Evolutionary conservation across 64 coral and sea anemone genomes (phyloP).

Genomic region (Orbicella faveolata): DNA sequence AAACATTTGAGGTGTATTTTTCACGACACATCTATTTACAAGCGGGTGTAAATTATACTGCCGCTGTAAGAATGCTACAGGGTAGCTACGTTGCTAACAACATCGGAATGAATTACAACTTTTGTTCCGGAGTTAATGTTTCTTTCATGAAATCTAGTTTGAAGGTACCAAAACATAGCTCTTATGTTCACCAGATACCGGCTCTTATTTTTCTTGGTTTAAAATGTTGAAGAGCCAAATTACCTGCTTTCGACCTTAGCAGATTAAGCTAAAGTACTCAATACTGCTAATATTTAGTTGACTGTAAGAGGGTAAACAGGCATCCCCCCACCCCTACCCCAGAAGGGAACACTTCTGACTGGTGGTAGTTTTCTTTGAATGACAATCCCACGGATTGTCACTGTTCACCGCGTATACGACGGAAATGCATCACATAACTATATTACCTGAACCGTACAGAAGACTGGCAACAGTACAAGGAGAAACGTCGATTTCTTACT

Average conservation of each 20-base stretch:
- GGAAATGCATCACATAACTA: too few species aligned
- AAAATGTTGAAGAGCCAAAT: neutral
- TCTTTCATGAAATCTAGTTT: neutral
- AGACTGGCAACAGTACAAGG: too few species aligned
- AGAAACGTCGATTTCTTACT: too few species aligned
- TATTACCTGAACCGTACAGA: too few species aligned
- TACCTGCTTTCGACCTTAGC: neutral
- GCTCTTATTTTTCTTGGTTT: neutral
- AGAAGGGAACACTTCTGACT: too few species aligned
- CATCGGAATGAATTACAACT: neutral
- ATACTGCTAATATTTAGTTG: too few species aligned
- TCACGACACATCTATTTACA: neutral
- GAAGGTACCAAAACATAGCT: neutral
- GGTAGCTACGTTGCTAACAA: neutral
- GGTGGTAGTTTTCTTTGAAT: too few species aligned
- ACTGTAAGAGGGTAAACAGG: too few species aligned
- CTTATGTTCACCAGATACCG: neutral
- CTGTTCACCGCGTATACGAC: too few species aligned
- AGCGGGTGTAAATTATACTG: neutral
- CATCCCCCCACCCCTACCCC: too few species aligned
- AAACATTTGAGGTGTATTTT: conserved; percentile 18
- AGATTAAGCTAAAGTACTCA: neutral
- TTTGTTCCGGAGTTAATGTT: conserved; percentile 11
- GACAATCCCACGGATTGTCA: too few species aligned
- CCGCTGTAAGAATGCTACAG: neutral